Evolutionary conservation across 2,113 vertebrate species (phyloP), one percentile per base, ranked within the genome.

Genomic region (Leptobrachium leishanense): DNA sequence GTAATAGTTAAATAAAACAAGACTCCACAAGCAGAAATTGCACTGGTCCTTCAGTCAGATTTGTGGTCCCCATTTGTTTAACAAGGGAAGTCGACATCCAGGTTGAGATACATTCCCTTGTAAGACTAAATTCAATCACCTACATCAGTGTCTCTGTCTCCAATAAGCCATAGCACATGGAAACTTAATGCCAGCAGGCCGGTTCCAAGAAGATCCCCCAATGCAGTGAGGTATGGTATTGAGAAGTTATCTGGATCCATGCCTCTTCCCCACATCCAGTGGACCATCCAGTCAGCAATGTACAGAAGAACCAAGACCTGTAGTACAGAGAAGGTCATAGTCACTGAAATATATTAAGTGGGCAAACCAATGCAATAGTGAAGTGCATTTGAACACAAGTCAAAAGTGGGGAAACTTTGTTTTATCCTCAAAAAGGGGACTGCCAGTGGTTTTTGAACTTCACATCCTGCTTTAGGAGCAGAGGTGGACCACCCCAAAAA

Each of bases 241-340:
- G 97, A 99, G 91, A 98, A 99, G 91, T 99, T 99, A 91, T 99
- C 98, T 0, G 98, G 98, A 77, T 99, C 95, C 88, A 99, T 94
- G 75, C 97, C 95, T 75, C 97, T 89, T 43, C 94, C 91, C 98
- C 98, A 99, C 97, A 99, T 99, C 97, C 98, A 99, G 89, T 98
- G 94, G 68, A 99, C 97, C 97, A 99, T 98, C 98, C 98, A 99
- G 92, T 99, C 96, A 3, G 98, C 97, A 75, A 99, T 94, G 90
- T 98, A 99, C 43, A 99, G 94, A 3, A 99, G 96, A 85, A 98
- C 94, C 65, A 98, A 86, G 41, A 99, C 98, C 98, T 99, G 85
- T 2, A 69, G 43, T 72, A 83, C 53, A 83, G 44, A 87, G 10
- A 64, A 1, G 7, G 13, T 7, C 46, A 50, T 4, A 5, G 46